Percentiles rank a stretch among this genome's conserved stretches.
Evolutionary conservation across 92 coral and sea anemone genomes (phyloP).

Genomic region (Bergia puertoricense): DNA sequence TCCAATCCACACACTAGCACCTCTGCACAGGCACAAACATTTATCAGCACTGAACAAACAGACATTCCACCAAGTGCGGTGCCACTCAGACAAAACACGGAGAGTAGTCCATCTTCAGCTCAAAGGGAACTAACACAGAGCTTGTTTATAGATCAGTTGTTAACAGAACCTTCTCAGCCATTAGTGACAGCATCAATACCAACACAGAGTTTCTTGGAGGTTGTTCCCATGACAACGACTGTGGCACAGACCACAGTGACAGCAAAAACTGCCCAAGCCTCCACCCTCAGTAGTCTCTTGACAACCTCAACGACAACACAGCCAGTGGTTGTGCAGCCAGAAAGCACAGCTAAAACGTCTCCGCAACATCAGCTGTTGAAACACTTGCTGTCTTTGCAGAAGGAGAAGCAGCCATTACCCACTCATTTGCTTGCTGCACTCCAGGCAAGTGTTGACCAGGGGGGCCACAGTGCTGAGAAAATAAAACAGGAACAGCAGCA

Average conservation of each 20-base stretch:
- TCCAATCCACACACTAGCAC: background rate
- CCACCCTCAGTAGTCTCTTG: slow-evolving; percentile 11
- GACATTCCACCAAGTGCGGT: background rate
- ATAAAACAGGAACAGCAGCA: slow-evolving; percentile 39
- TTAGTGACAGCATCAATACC: background rate
- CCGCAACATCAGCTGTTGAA: slow-evolving; percentile 32
- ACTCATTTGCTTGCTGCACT: slow-evolving; percentile 38
- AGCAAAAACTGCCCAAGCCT: slow-evolving; percentile 13
- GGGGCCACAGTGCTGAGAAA: slow-evolving; percentile 40
- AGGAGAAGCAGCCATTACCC: slow-evolving; percentile 45
- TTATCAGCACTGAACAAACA: slow-evolving; percentile 15
- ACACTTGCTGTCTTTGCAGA: slow-evolving; percentile 32
- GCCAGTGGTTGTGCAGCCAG: slow-evolving; percentile 25
- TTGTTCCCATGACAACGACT: background rate
- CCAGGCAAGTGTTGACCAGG: slow-evolving; percentile 36
- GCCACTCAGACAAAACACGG: background rate
- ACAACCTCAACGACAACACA: slow-evolving; percentile 25
- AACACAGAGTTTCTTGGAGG: background rate
- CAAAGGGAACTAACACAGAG: background rate
- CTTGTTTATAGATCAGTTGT: slow-evolving; percentile 22
- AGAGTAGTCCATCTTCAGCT: background rate
- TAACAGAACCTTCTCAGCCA: slow-evolving; percentile 5
- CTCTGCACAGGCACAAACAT: background rate
- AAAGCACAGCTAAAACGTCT: background rate
- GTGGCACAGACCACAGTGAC: slow-evolving; percentile 4